Percentiles rank a stretch among this genome's conserved stretches.
These are phyloP conservation scores for Yasuhikotakia modesta DNA, from an alignment of 2,797 vertebrate genomes.

Conservation along the genomic window DNA sequence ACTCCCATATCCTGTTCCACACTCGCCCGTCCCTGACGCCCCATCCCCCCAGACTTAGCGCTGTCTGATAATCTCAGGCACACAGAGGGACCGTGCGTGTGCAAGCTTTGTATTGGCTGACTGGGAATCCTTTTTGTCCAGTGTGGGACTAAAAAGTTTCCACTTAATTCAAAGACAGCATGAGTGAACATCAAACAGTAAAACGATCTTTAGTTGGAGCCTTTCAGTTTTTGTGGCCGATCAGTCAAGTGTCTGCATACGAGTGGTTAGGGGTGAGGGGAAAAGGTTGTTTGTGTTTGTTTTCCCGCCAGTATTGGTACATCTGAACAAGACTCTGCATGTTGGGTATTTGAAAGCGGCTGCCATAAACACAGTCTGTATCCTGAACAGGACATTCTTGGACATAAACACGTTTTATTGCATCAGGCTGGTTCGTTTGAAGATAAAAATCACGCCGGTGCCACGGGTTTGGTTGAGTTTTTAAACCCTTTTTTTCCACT, in stretches of 20 bases:
- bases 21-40: constrained; percentile 65
- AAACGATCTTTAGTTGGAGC: neutral
- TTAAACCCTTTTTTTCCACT: neutral
- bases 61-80: constrained; percentile 50
- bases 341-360: constrained; percentile 59
- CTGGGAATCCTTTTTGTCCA: constrained; percentile 94
- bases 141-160: constrained; percentile 69
- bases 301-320: constrained; percentile 45
- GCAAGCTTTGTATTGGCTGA: constrained; percentile 89
- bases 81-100: constrained; percentile 76
- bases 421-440: constrained; percentile 28
- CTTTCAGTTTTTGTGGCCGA: neutral
- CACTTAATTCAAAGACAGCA: constrained; percentile 9
- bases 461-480: neutral
- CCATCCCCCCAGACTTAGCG: constrained; percentile 23
- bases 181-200: neutral
- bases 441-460: constrained; percentile 20
- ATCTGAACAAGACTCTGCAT: constrained; percentile 72
- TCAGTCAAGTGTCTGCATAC: neutral
- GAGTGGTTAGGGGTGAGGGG: constrained; percentile 11
- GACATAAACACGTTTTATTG: constrained; percentile 38
- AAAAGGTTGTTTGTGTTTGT: constrained; percentile 58
- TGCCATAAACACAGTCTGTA: constrained; percentile 45
- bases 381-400: constrained; percentile 44
- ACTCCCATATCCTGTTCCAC: constrained; percentile 95